Evolutionary conservation across 2,797 vertebrate genomes (phyloP).

Genomic region (Crocidura indochinensis): DNA sequence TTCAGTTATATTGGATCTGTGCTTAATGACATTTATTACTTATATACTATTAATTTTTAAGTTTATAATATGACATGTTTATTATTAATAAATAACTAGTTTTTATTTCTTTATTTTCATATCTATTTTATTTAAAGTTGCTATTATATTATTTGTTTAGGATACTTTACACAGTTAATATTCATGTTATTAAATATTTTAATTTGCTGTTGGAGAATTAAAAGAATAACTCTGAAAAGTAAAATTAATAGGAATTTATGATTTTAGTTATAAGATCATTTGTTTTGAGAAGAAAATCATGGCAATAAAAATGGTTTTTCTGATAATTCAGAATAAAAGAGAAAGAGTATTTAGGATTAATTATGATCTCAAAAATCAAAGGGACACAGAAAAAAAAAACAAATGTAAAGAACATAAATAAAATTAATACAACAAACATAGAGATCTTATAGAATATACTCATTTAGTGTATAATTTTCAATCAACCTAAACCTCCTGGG

Average conservation of each 20-base stretch:
- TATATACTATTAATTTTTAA: too few relatives aligned
- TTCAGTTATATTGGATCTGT: too few relatives aligned
- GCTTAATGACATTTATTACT: too few relatives aligned
- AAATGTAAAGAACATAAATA: constrained; percentile 52
- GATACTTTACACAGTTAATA: background rate
- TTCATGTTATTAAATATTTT: constrained; percentile 24
- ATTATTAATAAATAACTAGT: background rate
- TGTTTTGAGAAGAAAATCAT: background rate
- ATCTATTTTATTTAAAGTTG: constrained; percentile 17
- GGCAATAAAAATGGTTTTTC: constrained; percentile 27
- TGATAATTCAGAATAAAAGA: constrained; percentile 49
- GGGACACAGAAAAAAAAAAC: constrained; percentile 59
- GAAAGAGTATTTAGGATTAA: constrained; percentile 52
- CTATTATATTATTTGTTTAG: background rate
- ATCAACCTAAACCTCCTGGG: too few relatives aligned
- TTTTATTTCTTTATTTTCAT: constrained; percentile 21
- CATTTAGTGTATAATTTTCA: too few relatives aligned
- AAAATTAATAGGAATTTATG: constrained; percentile 10
- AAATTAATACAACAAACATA: background rate
- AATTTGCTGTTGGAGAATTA: constrained; percentile 9
- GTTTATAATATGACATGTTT: too few relatives aligned
- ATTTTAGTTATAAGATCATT: constrained; percentile 29
- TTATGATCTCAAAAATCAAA: constrained; percentile 41
- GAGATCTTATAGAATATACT: too few relatives aligned
- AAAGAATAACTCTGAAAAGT: constrained; percentile 12